Evolutionary conservation across 2,113 vertebrate genomes (phyloP).

Genomic region (Oophaga pumilio): DNA sequence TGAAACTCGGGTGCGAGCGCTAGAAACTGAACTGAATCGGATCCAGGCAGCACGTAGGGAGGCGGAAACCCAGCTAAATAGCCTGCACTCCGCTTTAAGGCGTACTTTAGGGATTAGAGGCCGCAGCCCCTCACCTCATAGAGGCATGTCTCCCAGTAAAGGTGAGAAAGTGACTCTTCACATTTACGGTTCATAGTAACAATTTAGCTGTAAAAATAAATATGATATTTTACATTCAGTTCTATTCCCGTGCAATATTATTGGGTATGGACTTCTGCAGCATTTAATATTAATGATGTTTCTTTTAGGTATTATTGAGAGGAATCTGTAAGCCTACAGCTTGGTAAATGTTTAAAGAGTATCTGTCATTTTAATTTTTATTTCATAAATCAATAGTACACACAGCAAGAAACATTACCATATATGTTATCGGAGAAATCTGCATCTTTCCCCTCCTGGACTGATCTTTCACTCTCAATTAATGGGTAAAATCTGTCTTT

Average conservation of each 20-base stretch:
- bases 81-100: slow-evolving; percentile 70
- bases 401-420: no score
- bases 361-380: no score
- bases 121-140: slow-evolving; percentile 63
- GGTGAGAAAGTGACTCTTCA: slow-evolving; percentile 65
- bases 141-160: slow-evolving; percentile 66
- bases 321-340: background rate
- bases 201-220: background rate
- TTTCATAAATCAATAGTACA: no score
- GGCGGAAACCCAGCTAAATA: slow-evolving; percentile 68
- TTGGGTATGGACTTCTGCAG: background rate
- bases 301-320: background rate
- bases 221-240: background rate
- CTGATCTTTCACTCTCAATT: no score
- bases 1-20: slow-evolving; percentile 60
- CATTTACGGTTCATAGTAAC: background rate
- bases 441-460: no score
- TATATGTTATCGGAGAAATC: no score
- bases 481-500: no score
- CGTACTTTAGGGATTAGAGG: slow-evolving; percentile 66
- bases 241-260: background rate
- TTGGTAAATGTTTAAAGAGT: background rate
- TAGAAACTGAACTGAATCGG: slow-evolving; percentile 72
- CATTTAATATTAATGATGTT: background rate
- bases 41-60: slow-evolving; percentile 63